Base-by-base conservation (phyloP, 2,113 vertebrate genomes). In the Glaucomys volans region DNA sequence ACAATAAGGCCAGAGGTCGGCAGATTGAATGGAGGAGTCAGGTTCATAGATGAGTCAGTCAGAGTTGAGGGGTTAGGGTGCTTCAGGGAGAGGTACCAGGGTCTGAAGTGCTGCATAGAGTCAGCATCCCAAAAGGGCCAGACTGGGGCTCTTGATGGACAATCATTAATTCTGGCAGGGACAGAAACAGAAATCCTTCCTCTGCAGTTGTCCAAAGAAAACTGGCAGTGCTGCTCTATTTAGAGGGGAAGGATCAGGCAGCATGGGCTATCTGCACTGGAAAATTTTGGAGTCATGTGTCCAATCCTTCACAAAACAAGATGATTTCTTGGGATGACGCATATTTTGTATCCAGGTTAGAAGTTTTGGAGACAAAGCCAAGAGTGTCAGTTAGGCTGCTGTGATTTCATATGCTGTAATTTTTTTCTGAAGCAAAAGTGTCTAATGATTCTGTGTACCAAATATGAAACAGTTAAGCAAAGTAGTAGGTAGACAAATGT, bases 201-300 rank as follows among this genome's bases (percentile, higher is more conserved):
- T 77, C 50, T 69, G 22, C 28, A 18, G 42, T 24, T 72, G 42
- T 57, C 42, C 54, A 71, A 13, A 75, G 47, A 76, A 69, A 24
- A 18, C 24, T 18, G 71, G 40, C 5, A 66, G 22, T 2, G 8
- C n/a, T 2, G 9, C 40, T 17, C 32, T 17, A 17, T 8, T n/a
- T 18, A 44, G 37, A 69, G 37, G 59, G 35, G 42, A 57, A n/a
- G 42, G 76, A 30, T 28, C 20, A 22, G 50, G 50, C 40, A 57
- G 47, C 8, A 13, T 2, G 35, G 18, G 3, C 85, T 64, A 12
- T 76, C 37, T 66, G 20, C 14, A 22, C 2, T 0, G 3, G 69
- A 67, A 12, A 30, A 16, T 62, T 72, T 37, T 62, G 44, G 64
- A 83, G 57, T 71, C 35, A 75, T 0, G 0, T 50, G 14, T 82